Percentiles rank a stretch among this genome's conserved stretches.
phyloP scores from a whole-genome alignment of 2,888 invertebrate genomes.

The Colletes collaris region DNA sequence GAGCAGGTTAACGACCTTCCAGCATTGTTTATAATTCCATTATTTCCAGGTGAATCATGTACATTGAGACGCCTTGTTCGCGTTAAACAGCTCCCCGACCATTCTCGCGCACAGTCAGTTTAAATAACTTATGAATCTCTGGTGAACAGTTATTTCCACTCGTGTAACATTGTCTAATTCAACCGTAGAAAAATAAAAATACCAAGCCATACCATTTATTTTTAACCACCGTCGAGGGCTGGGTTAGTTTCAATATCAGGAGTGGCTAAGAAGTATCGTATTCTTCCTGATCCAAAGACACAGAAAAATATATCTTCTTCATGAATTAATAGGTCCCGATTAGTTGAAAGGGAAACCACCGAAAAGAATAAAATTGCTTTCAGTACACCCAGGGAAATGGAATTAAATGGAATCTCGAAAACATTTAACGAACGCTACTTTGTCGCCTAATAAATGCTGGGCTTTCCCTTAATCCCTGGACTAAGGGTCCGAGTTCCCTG shows the following conservation, averaged over 20 bases:
- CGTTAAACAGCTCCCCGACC: too few species aligned
- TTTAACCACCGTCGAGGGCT: too few species aligned
- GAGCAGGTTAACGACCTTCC: neutral
- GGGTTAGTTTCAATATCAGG: too few species aligned
- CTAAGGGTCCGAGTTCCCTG: constrained; percentile 20
- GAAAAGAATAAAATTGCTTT: neutral
- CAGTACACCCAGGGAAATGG: neutral
- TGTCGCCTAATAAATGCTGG: constrained; percentile 45
- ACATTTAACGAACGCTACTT: constrained; percentile 49
- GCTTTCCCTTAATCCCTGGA: constrained; percentile 38
- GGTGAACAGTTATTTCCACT: too few species aligned
- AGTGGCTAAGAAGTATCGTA: too few species aligned
- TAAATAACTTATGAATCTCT: too few species aligned
- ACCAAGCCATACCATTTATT: too few species aligned
- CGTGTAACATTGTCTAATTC: too few species aligned
- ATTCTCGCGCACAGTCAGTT: too few species aligned
- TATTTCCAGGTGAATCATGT: neutral
- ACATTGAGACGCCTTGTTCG: neutral
- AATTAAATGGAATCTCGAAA: constrained; percentile 24
- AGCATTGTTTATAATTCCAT: constrained; percentile 3
- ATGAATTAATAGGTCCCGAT: neutral
- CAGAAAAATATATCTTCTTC: neutral
- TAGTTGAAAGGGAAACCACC: constrained; percentile 5
- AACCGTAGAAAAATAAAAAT: too few species aligned
- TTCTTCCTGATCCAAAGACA: too few species aligned